Conservation (phyloP, 2,113 vertebrate species). For the Andinoacara biseriatus region DNA sequence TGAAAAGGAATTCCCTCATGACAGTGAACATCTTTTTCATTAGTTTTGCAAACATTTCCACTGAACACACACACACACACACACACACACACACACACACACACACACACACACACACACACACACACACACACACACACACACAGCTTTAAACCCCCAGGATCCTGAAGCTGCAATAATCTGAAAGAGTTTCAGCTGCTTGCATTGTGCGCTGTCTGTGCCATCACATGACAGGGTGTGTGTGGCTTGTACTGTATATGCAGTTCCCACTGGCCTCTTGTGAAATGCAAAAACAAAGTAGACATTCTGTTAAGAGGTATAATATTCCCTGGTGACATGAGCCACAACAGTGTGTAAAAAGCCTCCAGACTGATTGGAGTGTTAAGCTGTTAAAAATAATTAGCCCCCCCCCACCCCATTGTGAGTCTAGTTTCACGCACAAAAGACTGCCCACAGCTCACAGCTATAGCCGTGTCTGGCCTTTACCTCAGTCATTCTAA, state of each 20-base stretch:
- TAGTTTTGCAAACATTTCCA: constrained; percentile 33
- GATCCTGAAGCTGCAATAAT: constrained; percentile 8
- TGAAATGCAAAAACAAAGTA: constrained; percentile 84
- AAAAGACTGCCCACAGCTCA: constrained; percentile 35
- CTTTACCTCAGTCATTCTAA: constrained; percentile 48
- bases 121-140: not conserved
- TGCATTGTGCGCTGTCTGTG: constrained; percentile 9
- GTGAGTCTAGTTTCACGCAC: constrained; percentile 50
- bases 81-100: not conserved
- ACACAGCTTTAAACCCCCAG: not conserved
- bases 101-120: too few species aligned
- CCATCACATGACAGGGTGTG: constrained; percentile 23
- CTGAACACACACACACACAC: not conserved
- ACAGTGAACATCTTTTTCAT: constrained; percentile 34
- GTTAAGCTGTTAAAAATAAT: constrained; percentile 92
- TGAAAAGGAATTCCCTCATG: constrained; percentile 39
- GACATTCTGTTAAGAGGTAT: constrained; percentile 80
- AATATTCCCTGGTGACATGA: constrained; percentile 77
- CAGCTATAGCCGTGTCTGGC: constrained; percentile 38
- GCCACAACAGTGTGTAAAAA: constrained; percentile 79
- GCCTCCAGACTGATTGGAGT: constrained; percentile 84
- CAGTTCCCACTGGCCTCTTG: constrained; percentile 59
- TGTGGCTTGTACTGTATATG: not conserved
- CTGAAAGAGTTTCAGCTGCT: not conserved
- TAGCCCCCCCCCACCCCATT: constrained; percentile 66